Evolutionary conservation across 92 coral and sea anemone genomes (phyloP).

Genomic region (Phenganax marumi): DNA sequence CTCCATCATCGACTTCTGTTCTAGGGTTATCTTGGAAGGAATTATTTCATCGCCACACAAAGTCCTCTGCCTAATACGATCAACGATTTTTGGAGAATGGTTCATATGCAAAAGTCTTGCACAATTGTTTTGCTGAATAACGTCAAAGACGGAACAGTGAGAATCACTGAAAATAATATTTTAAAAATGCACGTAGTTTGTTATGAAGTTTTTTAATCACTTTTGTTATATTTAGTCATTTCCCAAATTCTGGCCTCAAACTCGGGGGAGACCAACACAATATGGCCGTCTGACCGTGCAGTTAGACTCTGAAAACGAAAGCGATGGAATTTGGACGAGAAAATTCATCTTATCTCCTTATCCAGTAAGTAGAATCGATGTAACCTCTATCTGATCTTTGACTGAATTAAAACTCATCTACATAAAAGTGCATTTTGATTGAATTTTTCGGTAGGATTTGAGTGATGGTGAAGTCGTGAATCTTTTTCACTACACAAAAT

Average conservation of each 20-base stretch:
- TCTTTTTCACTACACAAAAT: not conserved
- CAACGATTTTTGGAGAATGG: constrained; percentile 48
- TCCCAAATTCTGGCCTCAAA: no score
- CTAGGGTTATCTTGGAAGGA: constrained; percentile 40
- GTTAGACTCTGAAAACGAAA: no score
- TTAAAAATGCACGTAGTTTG: not conserved
- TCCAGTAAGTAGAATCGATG: no score
- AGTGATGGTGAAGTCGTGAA: not conserved
- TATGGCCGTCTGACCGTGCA: no score
- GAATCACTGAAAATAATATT: not conserved
- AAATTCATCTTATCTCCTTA: no score
- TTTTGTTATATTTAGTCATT: no score
- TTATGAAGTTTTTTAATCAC: not conserved
- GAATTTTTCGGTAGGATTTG: not conserved
- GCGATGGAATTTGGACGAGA: no score
- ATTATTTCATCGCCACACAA: constrained; percentile 39
- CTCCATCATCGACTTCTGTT: no score
- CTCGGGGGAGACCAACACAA: no score
- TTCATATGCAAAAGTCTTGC: constrained; percentile 14
- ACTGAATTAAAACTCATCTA: no score
- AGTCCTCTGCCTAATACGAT: constrained; percentile 31
- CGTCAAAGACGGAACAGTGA: not conserved
- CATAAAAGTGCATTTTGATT: no score
- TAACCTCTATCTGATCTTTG: no score
- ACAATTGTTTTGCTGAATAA: constrained; percentile 42